Evolutionary conservation across 2,888 invertebrate species (phyloP), one percentile per base, ranked within the genome.

Genomic region (Euclidia mi): DNA sequence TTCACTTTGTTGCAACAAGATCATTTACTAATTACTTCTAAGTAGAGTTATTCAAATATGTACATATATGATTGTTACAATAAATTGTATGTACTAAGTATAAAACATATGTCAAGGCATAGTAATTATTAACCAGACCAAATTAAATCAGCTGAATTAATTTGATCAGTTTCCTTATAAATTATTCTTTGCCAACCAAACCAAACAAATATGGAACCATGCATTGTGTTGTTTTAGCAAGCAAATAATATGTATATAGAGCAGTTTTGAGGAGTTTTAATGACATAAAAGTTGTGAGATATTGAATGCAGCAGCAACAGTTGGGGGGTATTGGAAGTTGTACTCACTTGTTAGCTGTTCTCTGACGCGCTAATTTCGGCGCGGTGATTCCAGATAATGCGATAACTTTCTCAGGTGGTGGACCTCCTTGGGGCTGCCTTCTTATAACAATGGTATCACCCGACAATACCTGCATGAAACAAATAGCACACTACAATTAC

Each of bases 371-470:
- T 4, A 99, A 95, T 94, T 98, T 98, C 12, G 99, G 99, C 49
- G 99, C 99, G 64, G 96, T 96, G 71, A 99, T 96, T 86, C 98
- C 98, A 28, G 98, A 98, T 71, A 99, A 96, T 65, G 97, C 97
- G 47, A 99, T 96, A 70, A 98, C 97, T 91, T 98, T 97, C 92
- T 99, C 99, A 61, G 98, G 98, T 45, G 97, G 97, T 35, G 99
- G 99, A 31, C 98, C 98, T 12, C 98, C 98, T 83, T 96, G 96
- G 0, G 97, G 97, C 66, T 96, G 95, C 63, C 97, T 98, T 82
- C 99, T 96, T 76, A 99, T 97, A 43, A 99, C 97, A 57, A 99
- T 96, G 55, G 99, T 97, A 94, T 99, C 99, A 55, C 99, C 99
- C 59, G 99, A 99, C 63, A 98, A 95, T 65, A 99, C 97, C 99